Evolutionary conservation across 2,113 vertebrate species (phyloP).

Genomic region (Fulmarus glacialis): DNA sequence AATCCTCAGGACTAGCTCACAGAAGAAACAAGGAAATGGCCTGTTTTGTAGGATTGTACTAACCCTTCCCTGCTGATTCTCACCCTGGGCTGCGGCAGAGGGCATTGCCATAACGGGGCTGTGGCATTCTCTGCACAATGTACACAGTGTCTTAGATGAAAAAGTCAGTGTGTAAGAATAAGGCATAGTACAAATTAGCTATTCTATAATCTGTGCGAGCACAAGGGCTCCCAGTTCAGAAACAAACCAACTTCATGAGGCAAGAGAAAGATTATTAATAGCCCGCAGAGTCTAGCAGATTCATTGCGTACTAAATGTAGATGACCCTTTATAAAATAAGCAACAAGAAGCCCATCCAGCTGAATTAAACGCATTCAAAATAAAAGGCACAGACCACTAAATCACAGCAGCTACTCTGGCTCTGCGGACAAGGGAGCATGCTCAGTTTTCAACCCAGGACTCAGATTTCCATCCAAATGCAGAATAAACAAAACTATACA

Average conservation of each 20-base stretch:
- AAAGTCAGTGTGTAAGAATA: background rate
- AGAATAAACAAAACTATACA: background rate
- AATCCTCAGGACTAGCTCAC: background rate
- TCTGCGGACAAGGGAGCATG: background rate
- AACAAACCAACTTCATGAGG: background rate
- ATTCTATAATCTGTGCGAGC: background rate
- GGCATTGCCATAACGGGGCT: background rate
- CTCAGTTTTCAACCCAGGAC: background rate
- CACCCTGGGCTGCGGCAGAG: background rate
- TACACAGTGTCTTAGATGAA: background rate
- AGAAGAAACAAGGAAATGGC: background rate
- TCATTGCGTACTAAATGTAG: background rate
- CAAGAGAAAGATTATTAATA: constrained; percentile 1
- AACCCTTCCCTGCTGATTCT: background rate
- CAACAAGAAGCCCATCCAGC: background rate
- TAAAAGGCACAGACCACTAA: background rate
- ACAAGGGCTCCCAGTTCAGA: constrained; percentile 6
- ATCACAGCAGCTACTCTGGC: background rate
- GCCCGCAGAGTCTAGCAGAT: background rate
- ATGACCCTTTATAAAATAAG: background rate
- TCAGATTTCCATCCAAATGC: background rate
- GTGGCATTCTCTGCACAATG: constrained; percentile 11
- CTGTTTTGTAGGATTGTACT: background rate
- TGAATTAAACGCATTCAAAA: background rate
- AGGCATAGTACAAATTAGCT: background rate